Percentiles rank a stretch among this genome's conserved stretches.
These are phyloP conservation scores for Tragelaphus oryx DNA, from an alignment of 2,797 vertebrate genomes.

Conservation along the genomic window DNA sequence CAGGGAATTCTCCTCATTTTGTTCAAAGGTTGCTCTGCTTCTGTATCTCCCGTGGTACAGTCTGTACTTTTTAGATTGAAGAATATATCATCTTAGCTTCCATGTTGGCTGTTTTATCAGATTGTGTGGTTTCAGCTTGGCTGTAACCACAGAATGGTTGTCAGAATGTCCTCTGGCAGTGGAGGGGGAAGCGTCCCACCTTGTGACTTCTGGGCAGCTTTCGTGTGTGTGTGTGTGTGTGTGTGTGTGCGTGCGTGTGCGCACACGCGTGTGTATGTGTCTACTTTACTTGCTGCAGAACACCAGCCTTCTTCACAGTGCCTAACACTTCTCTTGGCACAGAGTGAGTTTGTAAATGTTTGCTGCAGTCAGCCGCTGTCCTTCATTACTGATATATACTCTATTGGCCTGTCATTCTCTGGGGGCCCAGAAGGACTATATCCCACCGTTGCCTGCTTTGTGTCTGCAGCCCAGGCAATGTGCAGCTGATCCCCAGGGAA, in stretches of 20 bases:
- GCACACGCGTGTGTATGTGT: fast-evolving
- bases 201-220: background rate
- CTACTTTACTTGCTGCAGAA: background rate
- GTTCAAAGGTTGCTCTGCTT: background rate
- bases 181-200: fast-evolving
- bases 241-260: fast-evolving
- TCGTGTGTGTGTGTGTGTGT: fast-evolving
- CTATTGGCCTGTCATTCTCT: background rate
- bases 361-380: too few species aligned
- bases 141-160: background rate
- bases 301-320: background rate
- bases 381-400: background rate
- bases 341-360: background rate
- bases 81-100: background rate
- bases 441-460: background rate
- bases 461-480: background rate
- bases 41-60: background rate
- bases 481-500: background rate
- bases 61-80: background rate
- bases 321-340: too few species aligned
- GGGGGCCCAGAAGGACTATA: background rate
- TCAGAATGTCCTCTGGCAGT: background rate
- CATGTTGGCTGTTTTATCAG: background rate
- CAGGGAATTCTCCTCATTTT: background rate
- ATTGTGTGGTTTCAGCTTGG: background rate